Percentiles rank a stretch among this genome's conserved stretches.
Conservation (phyloP, 2,113 vertebrate genomes). For the Toxotes jaculatrix region DNA sequence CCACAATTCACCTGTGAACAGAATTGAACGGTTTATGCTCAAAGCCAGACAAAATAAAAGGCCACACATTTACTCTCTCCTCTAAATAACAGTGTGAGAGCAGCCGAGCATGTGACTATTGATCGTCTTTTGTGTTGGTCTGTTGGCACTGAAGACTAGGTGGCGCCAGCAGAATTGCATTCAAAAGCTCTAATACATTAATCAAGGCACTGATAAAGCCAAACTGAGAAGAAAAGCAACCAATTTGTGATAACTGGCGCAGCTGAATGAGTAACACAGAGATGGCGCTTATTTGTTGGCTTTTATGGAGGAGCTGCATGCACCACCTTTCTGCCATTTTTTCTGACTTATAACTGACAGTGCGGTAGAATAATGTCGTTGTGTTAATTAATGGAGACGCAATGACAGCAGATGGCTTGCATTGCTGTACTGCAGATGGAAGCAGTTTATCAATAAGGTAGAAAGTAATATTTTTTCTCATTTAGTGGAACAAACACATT, state of each 20-base stretch:
- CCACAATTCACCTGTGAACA: neutral
- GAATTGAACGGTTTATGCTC: neutral
- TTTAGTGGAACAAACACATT: neutral
- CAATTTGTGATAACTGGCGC: constrained; percentile 9
- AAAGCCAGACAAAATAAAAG: constrained; percentile 22
- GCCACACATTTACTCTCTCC: neutral
- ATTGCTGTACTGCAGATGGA: neutral
- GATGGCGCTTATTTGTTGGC: neutral
- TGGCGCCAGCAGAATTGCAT: constrained; percentile 21
- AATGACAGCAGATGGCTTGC: constrained; percentile 16
- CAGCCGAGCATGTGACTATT: constrained; percentile 19
- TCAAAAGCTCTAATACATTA: constrained; percentile 12
- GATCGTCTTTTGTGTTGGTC: constrained; percentile 35
- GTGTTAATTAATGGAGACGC: constrained; percentile 24
- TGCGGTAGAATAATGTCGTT: neutral
- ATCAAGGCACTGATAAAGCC: constrained; percentile 30
- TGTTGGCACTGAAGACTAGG: neutral
- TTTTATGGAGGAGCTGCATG: neutral
- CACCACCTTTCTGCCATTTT: neutral
- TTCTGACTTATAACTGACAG: neutral
- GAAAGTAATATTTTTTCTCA: neutral
- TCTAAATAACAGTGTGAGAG: constrained; percentile 19
- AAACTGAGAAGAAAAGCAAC: constrained; percentile 28
- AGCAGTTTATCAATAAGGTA: neutral
- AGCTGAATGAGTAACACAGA: constrained; percentile 4